Evolutionary conservation across 2,113 vertebrate species (phyloP).

Genomic region (Lasiurus cinereus): DNA sequence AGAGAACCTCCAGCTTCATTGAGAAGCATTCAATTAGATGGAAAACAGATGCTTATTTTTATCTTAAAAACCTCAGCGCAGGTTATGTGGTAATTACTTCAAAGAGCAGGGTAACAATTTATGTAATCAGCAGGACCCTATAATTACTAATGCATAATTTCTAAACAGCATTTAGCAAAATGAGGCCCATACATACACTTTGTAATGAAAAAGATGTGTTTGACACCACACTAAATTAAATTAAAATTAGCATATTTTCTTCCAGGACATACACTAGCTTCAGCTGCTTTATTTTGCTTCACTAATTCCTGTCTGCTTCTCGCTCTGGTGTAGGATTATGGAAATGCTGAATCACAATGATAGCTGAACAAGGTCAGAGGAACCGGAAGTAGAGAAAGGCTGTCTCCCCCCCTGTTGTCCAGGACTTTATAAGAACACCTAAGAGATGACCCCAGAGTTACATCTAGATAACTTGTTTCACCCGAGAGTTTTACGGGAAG

Average conservation of each 20-base stretch:
- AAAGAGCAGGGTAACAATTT: constrained; percentile 72
- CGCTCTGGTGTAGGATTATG: constrained; percentile 45
- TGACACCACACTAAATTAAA: constrained; percentile 83
- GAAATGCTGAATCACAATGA: constrained; percentile 60
- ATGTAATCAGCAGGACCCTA: constrained; percentile 76
- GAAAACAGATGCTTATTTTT: constrained; percentile 76
- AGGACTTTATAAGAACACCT: background rate
- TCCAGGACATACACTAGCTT: constrained; percentile 68
- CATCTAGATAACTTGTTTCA: background rate
- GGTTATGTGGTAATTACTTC: constrained; percentile 81
- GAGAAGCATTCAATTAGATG: constrained; percentile 75
- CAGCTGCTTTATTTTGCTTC: constrained; percentile 73
- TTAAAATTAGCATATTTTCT: constrained; percentile 81
- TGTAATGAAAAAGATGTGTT: constrained; percentile 81
- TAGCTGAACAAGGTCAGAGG: background rate
- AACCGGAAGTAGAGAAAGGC: background rate
- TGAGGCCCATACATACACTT: constrained; percentile 78
- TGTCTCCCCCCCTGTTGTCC: background rate
- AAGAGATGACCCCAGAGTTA: constrained; percentile 9
- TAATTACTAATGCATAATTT: constrained; percentile 80
- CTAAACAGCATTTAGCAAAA: constrained; percentile 82
- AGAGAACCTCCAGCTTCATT: constrained; percentile 63
- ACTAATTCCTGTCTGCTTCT: constrained; percentile 58
- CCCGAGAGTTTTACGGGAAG: background rate
- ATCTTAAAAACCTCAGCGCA: constrained; percentile 70